Base-by-base conservation (phyloP, 2,888 invertebrate genomes). In the Hydraecia micacea region DNA sequence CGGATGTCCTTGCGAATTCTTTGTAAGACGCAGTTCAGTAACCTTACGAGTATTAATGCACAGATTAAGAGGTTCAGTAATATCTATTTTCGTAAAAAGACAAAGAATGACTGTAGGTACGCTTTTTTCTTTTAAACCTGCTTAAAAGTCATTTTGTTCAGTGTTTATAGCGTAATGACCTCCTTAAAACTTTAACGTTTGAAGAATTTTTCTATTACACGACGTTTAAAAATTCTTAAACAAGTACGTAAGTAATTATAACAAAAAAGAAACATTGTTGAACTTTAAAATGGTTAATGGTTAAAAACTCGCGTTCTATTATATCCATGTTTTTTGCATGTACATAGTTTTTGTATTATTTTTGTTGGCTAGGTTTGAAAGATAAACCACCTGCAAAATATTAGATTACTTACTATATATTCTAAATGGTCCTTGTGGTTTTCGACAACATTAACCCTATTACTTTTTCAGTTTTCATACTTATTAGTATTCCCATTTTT, bases 301-400 rank as follows among this genome's bases (percentile, higher is more conserved):
- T 63, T 82, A 36, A 36, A 36, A 36, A 36, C 52, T 79, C 52
- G 58, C 46, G 42, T 78, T 83, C 58, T 68, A 77, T 73, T 85
- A 85, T 74, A 21, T 68, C 18, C 36, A 58, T 75, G 70, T 52
- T 79, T 84, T 86, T 86, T 84, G 62, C 25, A 9, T 52, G 55
- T 60, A 52, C 13, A 11, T 46, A 28, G 62, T 83, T 86, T 84
- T 86, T 84, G 63, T 58, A 2, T 15, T 65, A 73, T 73, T 85
- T 66, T 6, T 58, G n/a, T 49, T 62, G 32, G 39, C 18, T 28
- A 39, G 13, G n/a, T 63, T 71, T 55, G n/a, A 68, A 75, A 84
- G 81, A 66, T 73, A 70, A 58, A 82, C 46, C 32, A 80, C 68
- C 68, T 62, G 18, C 18, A 62, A 60, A 60, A 6, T 49, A 67